Base-by-base conservation (phyloP, 2,888 invertebrate genomes). In the Stenichneumon culpator region DNA sequence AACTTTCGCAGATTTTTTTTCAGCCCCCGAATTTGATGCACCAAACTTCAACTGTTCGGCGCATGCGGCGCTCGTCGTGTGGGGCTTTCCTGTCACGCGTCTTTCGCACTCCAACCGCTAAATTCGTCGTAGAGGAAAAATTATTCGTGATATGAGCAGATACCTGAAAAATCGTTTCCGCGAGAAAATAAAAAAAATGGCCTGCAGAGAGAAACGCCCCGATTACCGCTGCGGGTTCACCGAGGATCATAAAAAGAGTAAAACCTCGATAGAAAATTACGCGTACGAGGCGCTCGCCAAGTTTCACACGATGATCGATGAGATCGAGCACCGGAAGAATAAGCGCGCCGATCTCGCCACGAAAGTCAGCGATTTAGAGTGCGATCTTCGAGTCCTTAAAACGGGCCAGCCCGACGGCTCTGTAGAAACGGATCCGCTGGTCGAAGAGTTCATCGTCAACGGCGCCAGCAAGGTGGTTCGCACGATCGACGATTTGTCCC, bases 401-500 rank as follows among this genome's bases (percentile, higher is more conserved):
- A 3, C 14, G 5, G 0, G 16, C 0, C 80, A 86, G 57, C 74
- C 67, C 11, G 63, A 78, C 52, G 47, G 54, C 9, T 28, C 47
- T 1, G 9, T 65, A 50, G 36, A 52, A 47, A 39, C 70, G 7
- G 89, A 90, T 25, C 86, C 86, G 14, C 68, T 86, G 72, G 83
- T 90, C 50, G 87, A 79, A n/a, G 84, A 86, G 7, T 75, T 91
- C 25, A 74, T 91, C 11, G 83, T 86, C 47, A 79, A 87, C 32
- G 79, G 87, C 36, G 80, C 88, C 6, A 79, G 82, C 67, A 89
- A 87, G 63, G 82, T 88, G 28, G 86, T 89, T 32, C 86, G 86
- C 14, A 89, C 89, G 7, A 84, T 92, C 3, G 86, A 87, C 22
- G 81, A 87, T 65, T 73, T 92, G 28, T 89, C 89, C 19, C 83